Evolutionary conservation across 2,797 vertebrate species (phyloP).

Genomic region (Pipistrellus kuhlii): DNA sequence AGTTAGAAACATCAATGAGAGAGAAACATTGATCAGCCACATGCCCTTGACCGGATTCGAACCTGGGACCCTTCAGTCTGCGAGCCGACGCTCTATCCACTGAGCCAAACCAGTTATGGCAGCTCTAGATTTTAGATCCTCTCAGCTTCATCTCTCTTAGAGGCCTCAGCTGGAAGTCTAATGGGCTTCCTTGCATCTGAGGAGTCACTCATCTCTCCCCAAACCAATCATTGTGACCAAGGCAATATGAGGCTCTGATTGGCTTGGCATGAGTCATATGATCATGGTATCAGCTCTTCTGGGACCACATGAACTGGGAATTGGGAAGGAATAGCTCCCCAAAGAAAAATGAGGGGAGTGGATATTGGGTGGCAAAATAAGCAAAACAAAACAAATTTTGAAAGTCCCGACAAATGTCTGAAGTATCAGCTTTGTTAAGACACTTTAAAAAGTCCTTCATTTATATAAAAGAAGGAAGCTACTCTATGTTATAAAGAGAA

Average conservation of each 20-base stretch:
- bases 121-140: not conserved
- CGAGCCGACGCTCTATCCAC: no score
- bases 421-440: constrained; percentile 1
- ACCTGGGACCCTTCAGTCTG: no score
- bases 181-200: not conserved
- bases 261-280: not conserved
- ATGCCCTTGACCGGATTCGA: no score
- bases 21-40: no score
- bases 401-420: not conserved
- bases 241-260: not conserved
- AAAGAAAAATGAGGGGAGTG: not conserved
- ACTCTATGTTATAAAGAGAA: not conserved
- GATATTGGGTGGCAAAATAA: not conserved
- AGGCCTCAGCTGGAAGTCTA: not conserved
- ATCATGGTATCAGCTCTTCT: not conserved
- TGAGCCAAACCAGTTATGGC: no score
- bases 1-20: no score
- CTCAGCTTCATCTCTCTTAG: not conserved
- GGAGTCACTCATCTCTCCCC: not conserved
- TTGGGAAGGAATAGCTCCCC: not conserved
- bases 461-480: not conserved
- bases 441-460: not conserved
- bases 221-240: not conserved
- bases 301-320: not conserved
- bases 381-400: not conserved